A percentile compares a stretch with the other conserved stretches of the same genome.
phyloP scores from a whole-genome alignment of 1,140 invertebrate species.

The Pseudomyrmex concolor region DNA sequence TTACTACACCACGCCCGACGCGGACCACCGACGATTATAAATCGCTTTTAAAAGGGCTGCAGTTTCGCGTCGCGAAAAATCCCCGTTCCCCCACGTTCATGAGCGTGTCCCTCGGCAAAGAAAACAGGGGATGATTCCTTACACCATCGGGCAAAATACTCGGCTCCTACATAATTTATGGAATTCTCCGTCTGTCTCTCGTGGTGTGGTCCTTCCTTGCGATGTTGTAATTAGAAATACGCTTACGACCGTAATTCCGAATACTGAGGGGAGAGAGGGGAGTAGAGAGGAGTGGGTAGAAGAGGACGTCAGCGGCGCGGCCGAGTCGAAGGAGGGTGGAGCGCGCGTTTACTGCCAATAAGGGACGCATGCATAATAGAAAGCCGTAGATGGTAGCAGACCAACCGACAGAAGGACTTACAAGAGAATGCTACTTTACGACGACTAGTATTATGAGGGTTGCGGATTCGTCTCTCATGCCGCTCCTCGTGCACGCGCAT shows the following conservation, averaged over 20 bases:
- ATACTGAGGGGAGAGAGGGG: constrained; percentile 19
- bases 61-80: constrained; percentile 43
- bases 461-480: constrained; percentile 66
- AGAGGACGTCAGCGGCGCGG: neutral
- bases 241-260: constrained; percentile 76
- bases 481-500: neutral
- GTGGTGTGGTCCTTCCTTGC: constrained; percentile 66
- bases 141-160: constrained; percentile 38
- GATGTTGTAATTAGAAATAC: constrained; percentile 79
- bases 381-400: constrained; percentile 72
- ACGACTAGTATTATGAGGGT: constrained; percentile 75
- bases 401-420: constrained; percentile 76
- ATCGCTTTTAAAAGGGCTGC: constrained; percentile 56
- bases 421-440: constrained; percentile 79
- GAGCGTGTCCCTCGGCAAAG: constrained; percentile 54
- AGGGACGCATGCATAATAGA: constrained; percentile 81
- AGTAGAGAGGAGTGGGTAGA: neutral
- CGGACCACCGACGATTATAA: constrained; percentile 30
- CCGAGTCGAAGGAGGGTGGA: constrained; percentile 64
- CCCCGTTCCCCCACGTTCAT: constrained; percentile 42
- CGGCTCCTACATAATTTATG: constrained; percentile 72
- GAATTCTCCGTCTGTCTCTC: constrained; percentile 75
- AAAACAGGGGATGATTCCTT: constrained; percentile 51
- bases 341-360: constrained; percentile 80
- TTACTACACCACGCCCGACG: constrained; percentile 10